Evolutionary conservation across 2,888 invertebrate species (phyloP).

Genomic region (Cryptosula pallasiana): DNA sequence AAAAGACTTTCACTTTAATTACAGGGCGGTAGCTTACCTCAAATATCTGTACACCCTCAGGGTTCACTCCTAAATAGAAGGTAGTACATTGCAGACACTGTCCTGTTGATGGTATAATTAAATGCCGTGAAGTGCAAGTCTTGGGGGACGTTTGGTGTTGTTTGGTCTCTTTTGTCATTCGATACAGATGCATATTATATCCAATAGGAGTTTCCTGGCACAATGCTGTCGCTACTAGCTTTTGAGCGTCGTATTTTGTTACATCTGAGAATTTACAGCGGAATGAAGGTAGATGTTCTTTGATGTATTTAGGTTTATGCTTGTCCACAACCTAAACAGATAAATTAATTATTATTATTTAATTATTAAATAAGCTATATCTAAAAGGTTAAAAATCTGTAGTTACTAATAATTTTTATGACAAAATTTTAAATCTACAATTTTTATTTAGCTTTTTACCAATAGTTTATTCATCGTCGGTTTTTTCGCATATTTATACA

Average conservation of each 20-base stretch:
- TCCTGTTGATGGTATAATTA: neutral
- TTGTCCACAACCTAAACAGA: neutral
- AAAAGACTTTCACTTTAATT: too few relatives aligned
- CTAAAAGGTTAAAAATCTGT: too few relatives aligned
- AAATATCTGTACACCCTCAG: constrained; percentile 17
- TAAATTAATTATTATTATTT: too few relatives aligned
- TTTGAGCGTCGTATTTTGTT: neutral
- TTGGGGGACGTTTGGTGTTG: neutral
- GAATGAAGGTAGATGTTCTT: constrained; percentile 18
- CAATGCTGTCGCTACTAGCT: neutral
- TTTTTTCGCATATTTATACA: too few relatives aligned
- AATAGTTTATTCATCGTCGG: too few relatives aligned
- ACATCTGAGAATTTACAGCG: neutral
- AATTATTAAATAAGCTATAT: too few relatives aligned
- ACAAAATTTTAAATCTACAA: too few relatives aligned
- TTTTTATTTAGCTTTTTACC: too few relatives aligned
- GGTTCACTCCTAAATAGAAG: neutral
- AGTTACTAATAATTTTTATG: too few relatives aligned
- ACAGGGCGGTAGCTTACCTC: constrained; percentile 3
- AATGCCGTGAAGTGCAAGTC: neutral
- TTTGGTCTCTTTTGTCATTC: constrained; percentile 12
- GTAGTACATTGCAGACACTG: constrained; percentile 4
- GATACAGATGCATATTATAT: constrained; percentile 19
- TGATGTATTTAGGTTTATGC: constrained; percentile 7
- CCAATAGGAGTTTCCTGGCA: constrained; percentile 8